These are phyloP conservation scores for Eulemur albifrons DNA, from an alignment of 2,797 vertebrate genomes.

Conservation along the genomic window DNA sequence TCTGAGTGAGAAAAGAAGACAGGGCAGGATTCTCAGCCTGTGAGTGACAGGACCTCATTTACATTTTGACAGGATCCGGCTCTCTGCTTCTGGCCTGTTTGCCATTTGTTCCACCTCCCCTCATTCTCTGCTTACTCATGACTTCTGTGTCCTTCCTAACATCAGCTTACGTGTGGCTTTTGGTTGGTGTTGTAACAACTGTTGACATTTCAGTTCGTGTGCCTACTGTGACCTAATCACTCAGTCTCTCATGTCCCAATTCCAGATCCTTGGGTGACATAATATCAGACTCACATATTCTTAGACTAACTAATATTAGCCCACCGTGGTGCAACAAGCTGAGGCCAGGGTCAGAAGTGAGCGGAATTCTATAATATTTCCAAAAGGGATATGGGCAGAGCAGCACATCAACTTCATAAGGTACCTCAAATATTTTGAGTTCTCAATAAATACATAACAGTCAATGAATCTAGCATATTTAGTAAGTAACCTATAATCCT, in stretches of 20 bases:
- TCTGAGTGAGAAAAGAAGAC: neutral
- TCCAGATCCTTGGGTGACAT: slow-evolving; percentile 32
- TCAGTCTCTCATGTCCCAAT: slow-evolving; percentile 34
- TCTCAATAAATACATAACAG: neutral
- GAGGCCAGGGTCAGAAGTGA: neutral
- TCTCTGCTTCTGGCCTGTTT: neutral
- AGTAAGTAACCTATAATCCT: neutral
- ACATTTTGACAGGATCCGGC: neutral
- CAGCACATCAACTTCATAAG: neutral
- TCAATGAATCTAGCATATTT: neutral
- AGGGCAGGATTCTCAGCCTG: neutral
- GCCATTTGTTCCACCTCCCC: neutral
- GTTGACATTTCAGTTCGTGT: slow-evolving; percentile 42
- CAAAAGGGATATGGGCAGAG: neutral
- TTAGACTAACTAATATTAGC: slow-evolving; percentile 48
- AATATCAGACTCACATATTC: slow-evolving; percentile 46
- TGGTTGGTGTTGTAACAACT: slow-evolving; percentile 33
- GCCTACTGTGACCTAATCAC: slow-evolving; percentile 51
- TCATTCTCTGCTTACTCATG: neutral
- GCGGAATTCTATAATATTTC: neutral
- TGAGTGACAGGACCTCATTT: neutral
- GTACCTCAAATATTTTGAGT: neutral
- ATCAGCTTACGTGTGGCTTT: neutral
- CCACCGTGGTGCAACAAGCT: neutral
- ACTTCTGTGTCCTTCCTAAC: neutral